Evolutionary conservation across 92 coral and sea anemone species (phyloP).

Genomic region (Palythoa grandis): DNA sequence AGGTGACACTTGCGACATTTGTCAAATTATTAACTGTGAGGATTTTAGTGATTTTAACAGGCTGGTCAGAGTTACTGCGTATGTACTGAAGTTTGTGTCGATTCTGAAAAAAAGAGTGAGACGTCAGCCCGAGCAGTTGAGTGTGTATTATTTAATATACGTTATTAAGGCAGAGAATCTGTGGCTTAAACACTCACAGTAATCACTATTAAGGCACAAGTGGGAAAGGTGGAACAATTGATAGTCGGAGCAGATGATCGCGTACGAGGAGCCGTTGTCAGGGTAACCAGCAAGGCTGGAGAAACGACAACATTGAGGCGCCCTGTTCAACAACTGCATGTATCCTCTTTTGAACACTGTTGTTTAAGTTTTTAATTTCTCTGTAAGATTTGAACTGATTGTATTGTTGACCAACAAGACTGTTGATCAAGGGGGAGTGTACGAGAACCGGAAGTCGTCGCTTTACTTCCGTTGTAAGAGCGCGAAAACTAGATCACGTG

Average conservation of each 20-base stretch:
- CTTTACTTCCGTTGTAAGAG: background rate
- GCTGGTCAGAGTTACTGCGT: background rate
- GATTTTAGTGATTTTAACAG: background rate
- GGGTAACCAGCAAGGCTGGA: conserved; percentile 54
- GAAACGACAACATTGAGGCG: conserved; percentile 50
- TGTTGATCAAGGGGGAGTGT: background rate
- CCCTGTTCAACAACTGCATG: conserved; percentile 60
- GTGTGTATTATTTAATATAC: background rate
- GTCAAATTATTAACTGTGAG: background rate
- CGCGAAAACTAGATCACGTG: no score
- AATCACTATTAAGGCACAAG: background rate
- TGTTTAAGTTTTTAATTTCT: background rate
- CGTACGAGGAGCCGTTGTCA: conserved; percentile 69
- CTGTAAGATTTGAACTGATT: background rate
- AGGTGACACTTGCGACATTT: background rate
- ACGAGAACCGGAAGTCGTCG: background rate
- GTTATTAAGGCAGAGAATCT: background rate
- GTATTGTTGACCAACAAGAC: background rate
- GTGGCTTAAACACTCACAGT: background rate
- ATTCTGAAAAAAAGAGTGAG: background rate
- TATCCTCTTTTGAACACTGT: conserved; percentile 46
- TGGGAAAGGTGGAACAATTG: conserved; percentile 53
- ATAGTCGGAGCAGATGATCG: conserved; percentile 49
- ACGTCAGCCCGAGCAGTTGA: background rate
- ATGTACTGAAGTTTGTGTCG: background rate